These are phyloP conservation scores for Cherax quadricarinatus DNA, from an alignment of 1,140 invertebrate species.

Conservation along the genomic window DNA sequence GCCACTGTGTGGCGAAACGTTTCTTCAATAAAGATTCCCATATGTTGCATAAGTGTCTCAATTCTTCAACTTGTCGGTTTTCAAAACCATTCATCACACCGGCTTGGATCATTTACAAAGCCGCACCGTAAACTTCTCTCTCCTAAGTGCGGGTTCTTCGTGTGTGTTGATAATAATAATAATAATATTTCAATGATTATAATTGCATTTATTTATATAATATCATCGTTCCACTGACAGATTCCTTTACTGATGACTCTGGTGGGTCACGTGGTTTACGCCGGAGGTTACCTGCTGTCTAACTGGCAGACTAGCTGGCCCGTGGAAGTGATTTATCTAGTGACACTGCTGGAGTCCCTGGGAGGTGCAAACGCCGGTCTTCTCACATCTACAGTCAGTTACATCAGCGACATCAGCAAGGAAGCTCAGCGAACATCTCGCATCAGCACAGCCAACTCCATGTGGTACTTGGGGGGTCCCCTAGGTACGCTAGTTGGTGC, in stretches of 20 bases:
- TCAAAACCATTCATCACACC: too few species aligned
- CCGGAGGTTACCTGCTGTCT: slow-evolving; percentile 51
- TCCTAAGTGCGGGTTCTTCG: too few species aligned
- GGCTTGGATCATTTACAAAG: too few species aligned
- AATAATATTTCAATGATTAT: too few species aligned
- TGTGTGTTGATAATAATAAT: too few species aligned
- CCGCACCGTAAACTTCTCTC: too few species aligned
- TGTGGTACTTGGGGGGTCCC: slow-evolving; percentile 69
- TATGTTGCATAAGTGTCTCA: too few species aligned
- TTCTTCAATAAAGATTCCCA: too few species aligned
- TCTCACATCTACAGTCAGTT: slow-evolving; percentile 60
- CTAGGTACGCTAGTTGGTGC: slow-evolving; percentile 60
- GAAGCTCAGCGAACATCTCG: slow-evolving; percentile 58
- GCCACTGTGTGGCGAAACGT: too few species aligned
- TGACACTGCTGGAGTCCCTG: slow-evolving; percentile 56
- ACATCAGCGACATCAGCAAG: slow-evolving; percentile 66
- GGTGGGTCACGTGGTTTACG: slow-evolving; percentile 48
- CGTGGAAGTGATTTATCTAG: slow-evolving; percentile 46
- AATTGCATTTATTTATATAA: too few species aligned
- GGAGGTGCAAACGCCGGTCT: slow-evolving; percentile 65
- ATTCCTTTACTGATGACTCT: slow-evolving; percentile 61
- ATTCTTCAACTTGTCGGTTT: too few species aligned
- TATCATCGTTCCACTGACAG: slow-evolving; percentile 11
- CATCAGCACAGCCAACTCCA: slow-evolving; percentile 61
- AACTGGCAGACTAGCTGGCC: slow-evolving; percentile 61